Evolutionary conservation across 2,113 vertebrate species (phyloP), one percentile per base, ranked within the genome.

Genomic region (Scartelaos histophorus): DNA sequence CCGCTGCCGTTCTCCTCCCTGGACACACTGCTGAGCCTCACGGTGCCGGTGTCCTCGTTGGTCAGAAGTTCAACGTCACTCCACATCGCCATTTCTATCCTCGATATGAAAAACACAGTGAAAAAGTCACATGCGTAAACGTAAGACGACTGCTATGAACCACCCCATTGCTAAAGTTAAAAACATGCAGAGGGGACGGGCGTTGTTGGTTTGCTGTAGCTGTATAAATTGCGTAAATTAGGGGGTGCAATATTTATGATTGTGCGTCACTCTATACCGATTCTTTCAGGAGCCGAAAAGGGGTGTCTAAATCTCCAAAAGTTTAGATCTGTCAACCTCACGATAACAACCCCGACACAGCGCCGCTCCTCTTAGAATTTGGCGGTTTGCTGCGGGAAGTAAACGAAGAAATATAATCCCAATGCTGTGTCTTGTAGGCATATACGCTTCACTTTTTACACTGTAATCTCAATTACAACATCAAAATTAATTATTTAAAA

Each of bases 41-140:
- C 89, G 0, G 87, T 94, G 76, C 89, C 92, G 0, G 95, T 96
- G 66, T 98, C 97, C 38, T 98, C 98, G 29, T 82, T 96, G n/a
- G 89, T 80, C 25, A 98, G 85, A 51, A 98, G 88, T 13, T 99
- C 96, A 13, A 98, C 85, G 0, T 96, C 93, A 49, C 91, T 95
- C 98, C 98, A 99, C 96, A 95, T 97, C 22, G 75, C 90, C 75
- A 74, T 80, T 76, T 34, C n/a, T 45, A 5, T 9, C 69, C 49
- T 68, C 75, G 13, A 47, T 2, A n/a, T 2, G 38, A 19, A 58
- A 1, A 25, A 58, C 56, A 2, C 34, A 34, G 53, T 29, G 1
- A 61, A 61, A 13, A 58, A 51, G 47, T 6, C 17, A 17, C 2
- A 16, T 4, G 47, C 47, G 15, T 43, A 43, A 43, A 11, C 7